phyloP scores from a whole-genome alignment of 64 coral and sea anemone genomes.

The Acropora yongei region DNA sequence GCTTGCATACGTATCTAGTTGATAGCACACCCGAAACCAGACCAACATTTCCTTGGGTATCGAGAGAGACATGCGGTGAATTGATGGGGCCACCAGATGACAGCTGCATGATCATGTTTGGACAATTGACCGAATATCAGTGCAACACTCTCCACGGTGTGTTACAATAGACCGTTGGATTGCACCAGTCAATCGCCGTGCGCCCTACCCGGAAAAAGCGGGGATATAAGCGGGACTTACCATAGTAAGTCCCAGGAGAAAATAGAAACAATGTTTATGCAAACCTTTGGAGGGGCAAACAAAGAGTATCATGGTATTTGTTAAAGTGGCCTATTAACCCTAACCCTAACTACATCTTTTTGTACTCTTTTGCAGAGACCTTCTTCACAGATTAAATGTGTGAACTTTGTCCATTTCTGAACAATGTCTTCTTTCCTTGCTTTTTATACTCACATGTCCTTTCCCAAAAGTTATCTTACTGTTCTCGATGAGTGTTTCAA shows the following conservation, averaged over 20 bases:
- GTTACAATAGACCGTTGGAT: too few species aligned
- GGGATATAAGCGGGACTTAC: too few species aligned
- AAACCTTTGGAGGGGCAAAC: too few species aligned
- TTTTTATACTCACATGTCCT: neutral
- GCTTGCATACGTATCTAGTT: conserved; percentile 56
- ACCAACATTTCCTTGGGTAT: conserved; percentile 79
- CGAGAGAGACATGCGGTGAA: conserved; percentile 86
- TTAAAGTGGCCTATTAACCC: too few species aligned
- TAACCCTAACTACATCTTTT: neutral
- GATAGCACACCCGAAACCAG: conserved; percentile 51
- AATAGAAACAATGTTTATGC: too few species aligned
- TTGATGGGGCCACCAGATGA: conserved; percentile 81
- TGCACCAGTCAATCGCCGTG: too few species aligned
- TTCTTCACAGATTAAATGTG: neutral
- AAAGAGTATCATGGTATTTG: too few species aligned
- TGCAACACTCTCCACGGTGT: neutral
- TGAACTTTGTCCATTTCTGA: conserved; percentile 3
- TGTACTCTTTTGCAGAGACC: neutral
- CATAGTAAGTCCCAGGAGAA: too few species aligned
- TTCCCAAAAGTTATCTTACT: neutral
- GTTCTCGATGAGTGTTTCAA: neutral
- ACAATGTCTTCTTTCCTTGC: neutral
- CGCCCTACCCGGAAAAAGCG: too few species aligned
- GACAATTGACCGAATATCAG: conserved; percentile 47
- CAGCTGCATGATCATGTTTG: conserved; percentile 76